These are phyloP conservation scores for Mirounga angustirostris DNA, from an alignment of 2,113 vertebrate species.

Conservation along the genomic window DNA sequence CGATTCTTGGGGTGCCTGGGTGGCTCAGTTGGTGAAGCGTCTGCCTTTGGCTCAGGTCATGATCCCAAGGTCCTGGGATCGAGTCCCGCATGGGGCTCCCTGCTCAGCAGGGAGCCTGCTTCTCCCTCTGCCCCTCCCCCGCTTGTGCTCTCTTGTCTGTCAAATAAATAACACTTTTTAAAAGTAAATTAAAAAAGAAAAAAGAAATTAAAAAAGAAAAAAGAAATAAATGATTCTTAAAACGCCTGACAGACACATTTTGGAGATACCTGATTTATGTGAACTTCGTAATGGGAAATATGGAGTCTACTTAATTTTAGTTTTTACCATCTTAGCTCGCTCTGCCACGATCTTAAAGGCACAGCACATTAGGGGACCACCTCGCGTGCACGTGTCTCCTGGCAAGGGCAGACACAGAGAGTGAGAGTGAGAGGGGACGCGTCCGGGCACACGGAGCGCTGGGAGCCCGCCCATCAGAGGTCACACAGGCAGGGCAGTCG, in stretches of 20 bases:
- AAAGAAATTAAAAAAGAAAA: too few species aligned
- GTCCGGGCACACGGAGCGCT: fast-evolving
- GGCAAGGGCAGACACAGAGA: neutral
- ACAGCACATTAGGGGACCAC: fast-evolving
- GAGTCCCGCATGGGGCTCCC: fast-evolving
- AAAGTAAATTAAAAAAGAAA: too few species aligned
- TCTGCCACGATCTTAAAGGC: neutral
- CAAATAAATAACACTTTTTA: neutral
- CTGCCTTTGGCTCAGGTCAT: neutral
- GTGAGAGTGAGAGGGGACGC: fast-evolving
- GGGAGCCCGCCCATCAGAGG: neutral
- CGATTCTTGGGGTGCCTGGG: neutral
- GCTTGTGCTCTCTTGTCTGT: neutral
- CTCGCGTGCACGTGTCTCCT: fast-evolving
- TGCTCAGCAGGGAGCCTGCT: neutral
- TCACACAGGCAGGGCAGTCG: fast-evolving
- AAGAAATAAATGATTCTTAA: neutral
- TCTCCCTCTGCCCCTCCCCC: neutral
- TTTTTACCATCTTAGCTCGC: neutral
- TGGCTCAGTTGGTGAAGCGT: neutral
- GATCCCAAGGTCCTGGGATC: neutral
- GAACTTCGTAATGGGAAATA: neutral
- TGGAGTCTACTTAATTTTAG: neutral
- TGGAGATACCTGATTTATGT: neutral
- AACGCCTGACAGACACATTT: neutral